phyloP scores from a whole-genome alignment of 1,140 invertebrate species.

The Macrobrachium nipponense region DNA sequence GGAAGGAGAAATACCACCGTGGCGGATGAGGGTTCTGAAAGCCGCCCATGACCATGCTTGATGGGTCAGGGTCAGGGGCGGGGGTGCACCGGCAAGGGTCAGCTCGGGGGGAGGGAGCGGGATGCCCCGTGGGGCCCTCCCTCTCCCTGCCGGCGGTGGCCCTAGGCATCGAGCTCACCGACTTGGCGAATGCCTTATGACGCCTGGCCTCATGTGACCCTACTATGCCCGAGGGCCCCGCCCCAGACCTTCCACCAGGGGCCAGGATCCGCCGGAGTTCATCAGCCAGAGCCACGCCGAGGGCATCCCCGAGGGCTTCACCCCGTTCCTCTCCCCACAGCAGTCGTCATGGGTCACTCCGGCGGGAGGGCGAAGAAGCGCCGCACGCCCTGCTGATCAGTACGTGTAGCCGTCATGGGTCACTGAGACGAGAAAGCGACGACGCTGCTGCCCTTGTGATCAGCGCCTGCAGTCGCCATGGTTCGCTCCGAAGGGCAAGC shows the following conservation, averaged over 20 bases:
- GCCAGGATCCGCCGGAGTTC: constrained; percentile 46
- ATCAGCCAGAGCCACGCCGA: constrained; percentile 34
- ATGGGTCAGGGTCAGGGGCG: constrained; percentile 58
- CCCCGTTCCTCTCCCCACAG: constrained; percentile 43
- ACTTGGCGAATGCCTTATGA: constrained; percentile 63
- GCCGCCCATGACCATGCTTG: constrained; percentile 60
- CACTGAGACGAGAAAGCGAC: constrained; percentile 31
- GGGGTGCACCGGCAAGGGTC: constrained; percentile 49
- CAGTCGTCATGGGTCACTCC: constrained; percentile 49
- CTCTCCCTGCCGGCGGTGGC: constrained; percentile 62
- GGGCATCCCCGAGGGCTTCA: constrained; percentile 43
- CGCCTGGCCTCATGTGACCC: constrained; percentile 61
- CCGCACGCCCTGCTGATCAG: background rate
- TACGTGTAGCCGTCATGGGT: constrained; percentile 12
- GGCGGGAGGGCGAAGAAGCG: constrained; percentile 50
- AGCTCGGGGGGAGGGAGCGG: constrained; percentile 22
- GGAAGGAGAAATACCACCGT: constrained; percentile 19
- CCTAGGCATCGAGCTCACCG: constrained; percentile 61
- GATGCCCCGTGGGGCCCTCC: constrained; percentile 47
- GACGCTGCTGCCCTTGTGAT: constrained; percentile 15
- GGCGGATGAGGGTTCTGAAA: constrained; percentile 40
- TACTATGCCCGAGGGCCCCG: constrained; percentile 53
- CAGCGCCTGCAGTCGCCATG: constrained; percentile 21
- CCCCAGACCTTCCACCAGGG: constrained; percentile 46
- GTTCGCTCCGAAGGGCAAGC: constrained; percentile 20